Conservation (phyloP, 2,797 vertebrate genomes). For the Anguilla marmorata region DNA sequence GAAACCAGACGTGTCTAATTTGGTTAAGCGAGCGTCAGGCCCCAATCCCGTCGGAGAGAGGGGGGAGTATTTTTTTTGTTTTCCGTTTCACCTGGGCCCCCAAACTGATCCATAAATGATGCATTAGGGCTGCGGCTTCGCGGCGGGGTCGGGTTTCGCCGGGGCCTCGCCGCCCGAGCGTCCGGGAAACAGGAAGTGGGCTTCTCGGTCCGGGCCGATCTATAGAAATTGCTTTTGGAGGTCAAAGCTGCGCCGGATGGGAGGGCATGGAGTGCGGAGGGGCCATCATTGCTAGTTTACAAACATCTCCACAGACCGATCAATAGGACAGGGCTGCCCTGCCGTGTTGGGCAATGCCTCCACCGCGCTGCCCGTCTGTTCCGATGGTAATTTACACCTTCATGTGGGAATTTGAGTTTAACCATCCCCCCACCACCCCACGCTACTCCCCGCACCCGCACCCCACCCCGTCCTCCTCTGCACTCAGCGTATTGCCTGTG, state of each 20-base stretch:
- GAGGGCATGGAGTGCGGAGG: slow-evolving; percentile 57
- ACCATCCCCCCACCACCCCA: slow-evolving; percentile 10
- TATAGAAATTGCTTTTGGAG: slow-evolving; percentile 69
- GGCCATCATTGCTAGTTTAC: slow-evolving; percentile 70
- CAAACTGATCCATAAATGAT: slow-evolving; percentile 70
- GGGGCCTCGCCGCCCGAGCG: slow-evolving; percentile 41
- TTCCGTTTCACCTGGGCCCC: slow-evolving; percentile 49
- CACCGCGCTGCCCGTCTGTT: slow-evolving; percentile 60
- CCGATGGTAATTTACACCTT: slow-evolving; percentile 65
- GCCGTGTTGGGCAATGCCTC: slow-evolving; percentile 51
- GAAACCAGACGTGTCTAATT: slow-evolving; percentile 42
- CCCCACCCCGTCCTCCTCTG: slow-evolving; percentile 31
- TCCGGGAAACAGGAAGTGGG: slow-evolving; percentile 37
- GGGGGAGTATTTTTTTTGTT: slow-evolving; percentile 27
- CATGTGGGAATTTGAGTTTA: slow-evolving; percentile 53
- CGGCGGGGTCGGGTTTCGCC: slow-evolving; percentile 62
- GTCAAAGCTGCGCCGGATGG: slow-evolving; percentile 60
- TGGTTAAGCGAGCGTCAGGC: slow-evolving; percentile 54
- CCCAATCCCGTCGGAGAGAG: slow-evolving; percentile 43
- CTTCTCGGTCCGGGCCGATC: slow-evolving; percentile 55
- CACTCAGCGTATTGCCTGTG: slow-evolving; percentile 50
- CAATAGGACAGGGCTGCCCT: slow-evolving; percentile 54
- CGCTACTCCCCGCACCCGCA: slow-evolving; percentile 21
- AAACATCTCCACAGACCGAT: slow-evolving; percentile 68
- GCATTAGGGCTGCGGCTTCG: slow-evolving; percentile 66